Base-by-base conservation (phyloP, 2,888 invertebrate genomes). In the Cryptocephalus primarius region DNA sequence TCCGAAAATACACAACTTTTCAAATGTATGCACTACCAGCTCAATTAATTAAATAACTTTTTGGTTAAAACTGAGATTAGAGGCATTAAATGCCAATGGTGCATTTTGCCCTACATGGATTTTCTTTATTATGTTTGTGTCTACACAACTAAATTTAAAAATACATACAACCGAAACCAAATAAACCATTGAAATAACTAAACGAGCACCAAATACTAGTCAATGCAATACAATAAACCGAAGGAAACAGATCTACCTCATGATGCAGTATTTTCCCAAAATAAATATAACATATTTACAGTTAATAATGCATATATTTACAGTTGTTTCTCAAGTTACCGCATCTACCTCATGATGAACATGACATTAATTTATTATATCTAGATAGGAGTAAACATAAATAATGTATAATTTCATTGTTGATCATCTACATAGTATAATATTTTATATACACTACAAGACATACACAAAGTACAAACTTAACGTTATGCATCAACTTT, bases 241-340 rank as follows among this genome's bases (percentile, higher is more conserved):
- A 42, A 48, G 48, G 46, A 42, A 44, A 52, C 45, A 41, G 47
- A 47, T 51, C 64, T 65, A 65, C 64, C 64, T 65, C 63, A 62
- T 53, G 53, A 56, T 55, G 56, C 62, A 63, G 63, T 63, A 63
- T 63, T 63, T 59, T 56, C 55, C 53, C 51, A 33, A 32, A 32
- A 39, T 32, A 51, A 45, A 33, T 48, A 41, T 47, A 52, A 50
- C 22, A 41, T 39, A 34, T 32, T 41, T 45, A 45, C 34, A 52
- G 22, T 22, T 22, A 22, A 22, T 22, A 22, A 22, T 53, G 50
- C 49, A 47, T 49, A 51, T 46, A 52, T 45, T 44, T 33, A 49
- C 44, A 45, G 31, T 46, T 46, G 41, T 22, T 44, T 34, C 39
- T 44, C 49, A 43, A 43, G 45, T 36, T 39, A 48, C 46, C 54